Evolutionary conservation across 2,797 vertebrate genomes (phyloP).

Genomic region (Leptodactylus fallax): DNA sequence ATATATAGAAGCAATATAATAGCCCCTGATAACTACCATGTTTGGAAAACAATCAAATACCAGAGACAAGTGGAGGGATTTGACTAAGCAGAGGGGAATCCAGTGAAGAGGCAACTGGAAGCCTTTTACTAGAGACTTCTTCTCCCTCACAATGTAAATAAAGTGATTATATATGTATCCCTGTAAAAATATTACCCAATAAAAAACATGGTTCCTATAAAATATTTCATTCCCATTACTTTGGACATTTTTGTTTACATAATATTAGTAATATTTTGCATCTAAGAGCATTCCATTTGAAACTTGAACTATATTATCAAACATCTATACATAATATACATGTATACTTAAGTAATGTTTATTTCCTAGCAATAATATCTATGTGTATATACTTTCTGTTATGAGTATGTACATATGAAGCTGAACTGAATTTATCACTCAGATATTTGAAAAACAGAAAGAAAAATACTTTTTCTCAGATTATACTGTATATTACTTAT

Average conservation of each 20-base stretch:
- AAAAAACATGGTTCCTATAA: no score
- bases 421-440: neutral
- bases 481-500: neutral
- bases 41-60: conserved; percentile 55
- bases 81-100: conserved; percentile 19
- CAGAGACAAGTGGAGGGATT: conserved; percentile 46
- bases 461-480: neutral
- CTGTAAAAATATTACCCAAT: neutral
- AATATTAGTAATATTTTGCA: neutral
- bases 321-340: no score
- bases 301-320: no score
- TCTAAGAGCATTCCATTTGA: no score
- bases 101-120: conserved; percentile 13
- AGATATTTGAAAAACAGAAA: neutral
- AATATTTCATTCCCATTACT: neutral
- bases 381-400: neutral
- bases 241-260: neutral
- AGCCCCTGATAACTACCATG: conserved; percentile 44
- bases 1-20: conserved; percentile 60
- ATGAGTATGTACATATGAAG: neutral
- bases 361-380: neutral
- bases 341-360: neutral
- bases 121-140: neutral
- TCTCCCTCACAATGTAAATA: neutral
- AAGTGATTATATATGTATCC: neutral